phyloP scores from a whole-genome alignment of 2,888 invertebrate genomes.

The Oxytorus armatus region DNA sequence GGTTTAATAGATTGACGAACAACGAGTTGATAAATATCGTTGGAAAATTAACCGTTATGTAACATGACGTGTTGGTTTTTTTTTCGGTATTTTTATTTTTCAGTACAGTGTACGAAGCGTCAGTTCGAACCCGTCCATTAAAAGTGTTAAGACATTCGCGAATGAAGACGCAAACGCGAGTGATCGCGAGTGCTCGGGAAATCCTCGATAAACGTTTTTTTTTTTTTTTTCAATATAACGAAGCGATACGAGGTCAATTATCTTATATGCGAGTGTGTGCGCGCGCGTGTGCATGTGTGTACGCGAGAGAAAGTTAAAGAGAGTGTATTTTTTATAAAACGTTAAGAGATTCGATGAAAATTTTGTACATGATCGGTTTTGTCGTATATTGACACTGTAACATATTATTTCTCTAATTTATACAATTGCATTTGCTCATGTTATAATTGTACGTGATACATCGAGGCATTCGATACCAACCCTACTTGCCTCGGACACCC shows the following conservation, averaged over 20 bases:
- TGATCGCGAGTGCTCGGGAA: constrained; percentile 39
- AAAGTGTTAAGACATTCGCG: constrained; percentile 8
- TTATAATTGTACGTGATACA: constrained; percentile 45
- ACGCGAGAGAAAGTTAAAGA: constrained; percentile 19
- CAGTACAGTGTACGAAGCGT: constrained; percentile 15
- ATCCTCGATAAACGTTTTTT: constrained; percentile 21
- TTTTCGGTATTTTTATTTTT: constrained; percentile 3
- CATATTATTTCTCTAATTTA: constrained; percentile 64
- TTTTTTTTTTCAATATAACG: background rate
- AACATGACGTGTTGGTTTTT: background rate
- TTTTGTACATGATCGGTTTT: constrained; percentile 56
- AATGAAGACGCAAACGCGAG: constrained; percentile 3
- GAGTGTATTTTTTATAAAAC: constrained; percentile 55
- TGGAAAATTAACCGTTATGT: constrained; percentile 2
- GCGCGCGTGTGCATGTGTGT: background rate
- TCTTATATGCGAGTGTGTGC: constrained; percentile 40
- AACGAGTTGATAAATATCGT: background rate
- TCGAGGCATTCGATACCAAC: background rate
- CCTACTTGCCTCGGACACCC: too few species aligned
- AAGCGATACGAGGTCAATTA: constrained; percentile 33
- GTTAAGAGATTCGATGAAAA: constrained; percentile 33
- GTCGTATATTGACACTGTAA: constrained; percentile 56
- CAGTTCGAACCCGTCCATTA: constrained; percentile 45
- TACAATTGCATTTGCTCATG: constrained; percentile 69
- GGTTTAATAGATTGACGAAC: background rate